phyloP scores from a whole-genome alignment of 2,113 vertebrate genomes.

The Thymallus thymallus region DNA sequence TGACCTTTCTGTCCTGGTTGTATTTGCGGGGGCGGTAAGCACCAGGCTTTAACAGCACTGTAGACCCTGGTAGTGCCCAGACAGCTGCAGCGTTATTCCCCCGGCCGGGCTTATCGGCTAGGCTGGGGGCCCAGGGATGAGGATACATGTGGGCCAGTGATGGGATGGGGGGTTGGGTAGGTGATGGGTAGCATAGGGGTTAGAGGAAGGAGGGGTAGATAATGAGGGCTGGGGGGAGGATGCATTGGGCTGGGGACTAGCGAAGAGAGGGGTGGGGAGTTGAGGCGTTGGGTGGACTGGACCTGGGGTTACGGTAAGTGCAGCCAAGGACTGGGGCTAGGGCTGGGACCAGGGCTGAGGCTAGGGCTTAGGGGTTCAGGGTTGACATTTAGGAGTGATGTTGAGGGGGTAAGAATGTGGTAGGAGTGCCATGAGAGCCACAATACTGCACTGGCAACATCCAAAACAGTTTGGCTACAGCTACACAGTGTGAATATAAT shows the following conservation, averaged over 20 bases:
- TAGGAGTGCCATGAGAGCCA: too few relatives aligned
- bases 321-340: conserved; percentile 39
- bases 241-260: conserved; percentile 40
- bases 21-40: conserved; percentile 58
- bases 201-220: conserved; percentile 49
- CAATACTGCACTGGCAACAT: too few relatives aligned
- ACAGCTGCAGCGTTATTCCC: conserved; percentile 68
- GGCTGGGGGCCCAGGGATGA: conserved; percentile 30
- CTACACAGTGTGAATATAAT: too few relatives aligned
- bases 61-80: conserved; percentile 42
- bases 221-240: background rate
- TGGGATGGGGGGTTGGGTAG: background rate
- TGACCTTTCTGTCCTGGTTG: conserved; percentile 63
- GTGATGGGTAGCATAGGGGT: background rate
- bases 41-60: conserved; percentile 53
- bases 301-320: too few relatives aligned
- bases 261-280: background rate
- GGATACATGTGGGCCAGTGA: conserved; percentile 7
- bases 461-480: too few relatives aligned
- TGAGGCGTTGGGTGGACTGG: too few relatives aligned
- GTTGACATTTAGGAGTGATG: background rate
- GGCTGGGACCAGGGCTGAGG: conserved; percentile 53
- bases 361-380: conserved; percentile 20
- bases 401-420: background rate
- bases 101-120: conserved; percentile 45